Evolutionary conservation across 1,140 invertebrate genomes (phyloP).

Genomic region (Drosophila tristis): DNA sequence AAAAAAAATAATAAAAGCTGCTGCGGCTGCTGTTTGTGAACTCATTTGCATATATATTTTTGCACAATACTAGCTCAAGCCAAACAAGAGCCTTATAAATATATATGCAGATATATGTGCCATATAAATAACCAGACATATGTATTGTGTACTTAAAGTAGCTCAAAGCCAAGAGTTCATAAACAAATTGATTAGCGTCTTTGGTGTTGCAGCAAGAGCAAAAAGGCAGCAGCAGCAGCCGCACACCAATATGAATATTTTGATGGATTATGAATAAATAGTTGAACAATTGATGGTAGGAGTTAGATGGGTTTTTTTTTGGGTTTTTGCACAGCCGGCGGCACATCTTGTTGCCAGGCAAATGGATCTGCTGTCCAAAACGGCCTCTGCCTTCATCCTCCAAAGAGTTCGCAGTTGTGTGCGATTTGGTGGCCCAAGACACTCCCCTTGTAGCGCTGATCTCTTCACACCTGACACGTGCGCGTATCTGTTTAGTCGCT

Average conservation of each 20-base stretch:
- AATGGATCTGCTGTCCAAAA: background rate
- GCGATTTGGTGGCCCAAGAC: conserved; percentile 47
- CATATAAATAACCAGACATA: conserved; percentile 1
- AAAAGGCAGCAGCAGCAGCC: conserved; percentile 24
- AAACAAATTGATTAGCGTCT: conserved; percentile 81
- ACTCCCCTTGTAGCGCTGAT: conserved; percentile 29
- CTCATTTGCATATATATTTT: conserved; percentile 56
- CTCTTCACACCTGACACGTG: conserved; percentile 63
- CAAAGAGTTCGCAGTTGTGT: conserved; percentile 71
- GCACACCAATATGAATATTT: conserved; percentile 32
- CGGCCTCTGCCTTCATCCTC: conserved; percentile 32
- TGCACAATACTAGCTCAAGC: conserved; percentile 30
- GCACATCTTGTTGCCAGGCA: conserved; percentile 49
- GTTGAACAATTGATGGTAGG: conserved; percentile 18
- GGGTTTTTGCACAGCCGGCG: background rate
- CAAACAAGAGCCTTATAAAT: conserved; percentile 39
- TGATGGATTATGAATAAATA: conserved; percentile 37
- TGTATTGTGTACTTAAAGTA: conserved; percentile 51
- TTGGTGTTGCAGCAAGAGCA: conserved; percentile 58
- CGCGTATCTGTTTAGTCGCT: conserved; percentile 32
- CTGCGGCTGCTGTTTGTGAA: conserved; percentile 30
- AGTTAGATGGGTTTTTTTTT: background rate
- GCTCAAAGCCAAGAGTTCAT: conserved; percentile 58
- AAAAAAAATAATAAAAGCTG: conserved; percentile 16
- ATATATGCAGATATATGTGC: conserved; percentile 28